Evolutionary conservation across 2,113 vertebrate species (phyloP).

Genomic region (Gulo gulo): DNA sequence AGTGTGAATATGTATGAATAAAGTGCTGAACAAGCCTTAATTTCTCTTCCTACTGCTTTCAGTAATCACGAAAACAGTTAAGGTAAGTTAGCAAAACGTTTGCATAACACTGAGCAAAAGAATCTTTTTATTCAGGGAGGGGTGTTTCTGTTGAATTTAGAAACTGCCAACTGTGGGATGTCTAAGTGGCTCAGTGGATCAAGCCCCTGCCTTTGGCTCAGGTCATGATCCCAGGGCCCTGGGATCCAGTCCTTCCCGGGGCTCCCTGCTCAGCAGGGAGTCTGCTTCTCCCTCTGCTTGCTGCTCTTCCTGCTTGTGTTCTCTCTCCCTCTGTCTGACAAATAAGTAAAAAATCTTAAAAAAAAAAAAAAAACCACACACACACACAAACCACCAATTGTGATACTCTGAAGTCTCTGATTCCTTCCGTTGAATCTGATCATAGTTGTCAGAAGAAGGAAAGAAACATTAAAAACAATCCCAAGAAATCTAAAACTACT

Average conservation of each 20-base stretch:
- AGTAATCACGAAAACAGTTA: not conserved
- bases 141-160: not conserved
- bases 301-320: not conserved
- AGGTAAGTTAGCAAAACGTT: not conserved
- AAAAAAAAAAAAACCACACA: no score
- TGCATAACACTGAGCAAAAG: not conserved
- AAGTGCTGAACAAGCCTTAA: not conserved
- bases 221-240: not conserved
- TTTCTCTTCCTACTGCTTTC: not conserved
- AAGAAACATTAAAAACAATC: not conserved
- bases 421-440: not conserved
- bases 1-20: not conserved
- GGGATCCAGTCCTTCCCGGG: no score
- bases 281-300: not conserved
- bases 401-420: not conserved
- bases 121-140: not conserved
- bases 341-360: not conserved
- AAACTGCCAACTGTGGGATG: not conserved
- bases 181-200: not conserved
- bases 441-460: not conserved
- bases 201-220: not conserved
- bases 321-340: not conserved
- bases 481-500: not conserved
- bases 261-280: not conserved
- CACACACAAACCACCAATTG: not conserved